Evolutionary conservation across 2,113 vertebrate genomes (phyloP).

Genomic region (Gymnarchus niloticus): DNA sequence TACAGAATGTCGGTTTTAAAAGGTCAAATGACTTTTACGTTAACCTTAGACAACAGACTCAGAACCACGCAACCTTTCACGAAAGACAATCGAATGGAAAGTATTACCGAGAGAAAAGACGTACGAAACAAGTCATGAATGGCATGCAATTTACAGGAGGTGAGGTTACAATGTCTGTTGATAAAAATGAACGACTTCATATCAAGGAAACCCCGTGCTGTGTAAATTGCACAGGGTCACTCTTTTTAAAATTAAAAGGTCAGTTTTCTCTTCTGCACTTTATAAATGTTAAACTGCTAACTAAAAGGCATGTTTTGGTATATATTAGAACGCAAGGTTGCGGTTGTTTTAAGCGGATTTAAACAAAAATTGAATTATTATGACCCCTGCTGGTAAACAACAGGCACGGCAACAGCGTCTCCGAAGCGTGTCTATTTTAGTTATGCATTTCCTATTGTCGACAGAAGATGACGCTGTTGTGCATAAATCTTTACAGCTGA

Average conservation of each 20-base stretch:
- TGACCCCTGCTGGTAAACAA: conserved; percentile 15
- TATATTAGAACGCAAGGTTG: not conserved
- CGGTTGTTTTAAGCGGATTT: not conserved
- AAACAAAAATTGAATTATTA: not conserved
- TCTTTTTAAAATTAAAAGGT: not conserved
- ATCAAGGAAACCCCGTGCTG: not conserved
- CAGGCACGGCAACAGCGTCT: not conserved
- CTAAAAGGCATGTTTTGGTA: not conserved
- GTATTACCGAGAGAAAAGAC: not conserved
- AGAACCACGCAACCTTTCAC: not conserved
- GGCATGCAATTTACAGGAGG: not conserved
- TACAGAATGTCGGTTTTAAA: not conserved
- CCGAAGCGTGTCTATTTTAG: not conserved
- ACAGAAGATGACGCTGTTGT: not conserved
- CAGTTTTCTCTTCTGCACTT: not conserved
- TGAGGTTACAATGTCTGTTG: not conserved
- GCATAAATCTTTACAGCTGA: not conserved
- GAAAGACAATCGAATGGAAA: not conserved
- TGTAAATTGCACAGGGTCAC: not conserved
- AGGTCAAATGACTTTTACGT: not conserved
- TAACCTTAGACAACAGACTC: not conserved
- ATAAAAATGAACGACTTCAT: not conserved
- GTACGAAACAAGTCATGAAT: not conserved
- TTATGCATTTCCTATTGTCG: not conserved
- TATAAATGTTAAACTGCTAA: conserved; percentile 2